These are phyloP conservation scores for Sarcophilus harrisii DNA, from an alignment of 2,797 vertebrate genomes.

Conservation along the genomic window DNA sequence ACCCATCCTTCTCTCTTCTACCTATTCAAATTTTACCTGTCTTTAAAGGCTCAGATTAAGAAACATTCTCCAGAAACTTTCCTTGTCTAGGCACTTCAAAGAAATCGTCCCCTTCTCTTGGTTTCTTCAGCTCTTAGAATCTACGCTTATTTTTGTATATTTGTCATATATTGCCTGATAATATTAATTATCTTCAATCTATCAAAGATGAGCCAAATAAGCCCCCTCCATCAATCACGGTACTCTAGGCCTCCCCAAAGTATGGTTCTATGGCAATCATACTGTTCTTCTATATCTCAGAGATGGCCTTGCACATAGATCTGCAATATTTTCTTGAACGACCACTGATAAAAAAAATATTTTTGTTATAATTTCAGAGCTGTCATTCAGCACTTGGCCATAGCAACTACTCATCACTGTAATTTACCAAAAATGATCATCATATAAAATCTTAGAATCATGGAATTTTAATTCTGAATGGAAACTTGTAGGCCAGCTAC, in stretches of 20 bases:
- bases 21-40: background rate
- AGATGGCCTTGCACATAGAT: background rate
- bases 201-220: background rate
- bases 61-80: constrained; percentile 2
- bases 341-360: background rate
- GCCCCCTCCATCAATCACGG: background rate
- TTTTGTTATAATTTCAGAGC: background rate
- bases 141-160: background rate
- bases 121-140: background rate
- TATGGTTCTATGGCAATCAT: background rate
- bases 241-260: background rate
- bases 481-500: background rate
- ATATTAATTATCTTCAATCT: background rate
- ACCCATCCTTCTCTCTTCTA: background rate
- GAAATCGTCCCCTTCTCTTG: background rate
- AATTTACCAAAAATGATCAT: background rate
- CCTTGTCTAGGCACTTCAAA: background rate
- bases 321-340: background rate
- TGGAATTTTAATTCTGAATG: background rate
- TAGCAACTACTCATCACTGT: background rate
- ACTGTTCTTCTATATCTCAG: background rate
- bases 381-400: background rate
- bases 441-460: background rate
- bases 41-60: background rate
- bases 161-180: background rate